Conservation (phyloP, 2,888 invertebrate genomes). For the Ceramica pisi region DNA sequence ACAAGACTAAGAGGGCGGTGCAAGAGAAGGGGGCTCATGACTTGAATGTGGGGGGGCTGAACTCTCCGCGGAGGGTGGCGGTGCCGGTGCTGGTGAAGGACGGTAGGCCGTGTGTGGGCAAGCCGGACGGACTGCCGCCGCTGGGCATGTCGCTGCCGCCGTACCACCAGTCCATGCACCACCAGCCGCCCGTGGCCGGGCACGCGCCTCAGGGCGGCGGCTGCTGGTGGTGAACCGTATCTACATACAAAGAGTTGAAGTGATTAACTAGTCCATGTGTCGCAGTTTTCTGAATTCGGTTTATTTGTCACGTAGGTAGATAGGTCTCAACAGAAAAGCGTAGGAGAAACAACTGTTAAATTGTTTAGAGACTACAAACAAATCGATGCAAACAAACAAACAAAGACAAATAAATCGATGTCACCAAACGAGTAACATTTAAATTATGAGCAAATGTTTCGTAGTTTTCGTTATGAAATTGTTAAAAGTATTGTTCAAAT, state of each 20-base stretch:
- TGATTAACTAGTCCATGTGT: constrained; percentile 84
- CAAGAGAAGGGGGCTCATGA: constrained; percentile 97
- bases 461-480: constrained; percentile 66
- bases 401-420: constrained; percentile 29
- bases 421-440: constrained; percentile 37
- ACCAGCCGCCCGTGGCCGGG: constrained; percentile 82
- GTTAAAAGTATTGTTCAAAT: constrained; percentile 70
- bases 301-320: constrained; percentile 5
- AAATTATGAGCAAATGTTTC: constrained; percentile 59
- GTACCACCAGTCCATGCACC: constrained; percentile 87
- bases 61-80: constrained; percentile 97
- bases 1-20: constrained; percentile 99
- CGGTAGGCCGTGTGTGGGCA: constrained; percentile 96
- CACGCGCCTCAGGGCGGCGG: constrained; percentile 83
- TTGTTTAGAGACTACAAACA: too few relatives aligned
- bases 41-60: constrained; percentile 92
- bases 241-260: constrained; percentile 63
- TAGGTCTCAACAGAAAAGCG: background rate
- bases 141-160: constrained; percentile 89
- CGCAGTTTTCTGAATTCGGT: constrained; percentile 58
- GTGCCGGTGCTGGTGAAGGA: constrained; percentile 98
- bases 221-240: constrained; percentile 90
- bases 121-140: constrained; percentile 89
- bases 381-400: too few relatives aligned
- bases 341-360: too few relatives aligned